Base-by-base conservation (phyloP, 1,140 invertebrate species). In the Anadara kagoshimensis region DNA sequence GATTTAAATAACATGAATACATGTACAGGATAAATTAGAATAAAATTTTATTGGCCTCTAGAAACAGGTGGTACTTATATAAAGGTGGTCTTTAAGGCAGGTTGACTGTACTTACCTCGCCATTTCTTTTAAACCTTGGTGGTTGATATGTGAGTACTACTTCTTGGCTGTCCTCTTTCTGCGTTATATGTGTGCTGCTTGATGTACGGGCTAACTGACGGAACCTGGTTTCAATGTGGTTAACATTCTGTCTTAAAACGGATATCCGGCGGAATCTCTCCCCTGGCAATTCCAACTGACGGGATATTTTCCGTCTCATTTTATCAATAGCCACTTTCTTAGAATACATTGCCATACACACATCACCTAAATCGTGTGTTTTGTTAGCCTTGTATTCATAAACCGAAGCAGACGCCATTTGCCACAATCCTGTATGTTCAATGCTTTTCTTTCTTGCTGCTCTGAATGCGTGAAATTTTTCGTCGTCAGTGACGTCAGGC, bases 291-390 rank as follows among this genome's bases (percentile, higher is more conserved):
- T 80, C 72, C 10, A 82, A 29, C 47, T 69, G 67, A 14, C 20
- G 26, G 26, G 79, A 66, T 7, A 82, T 79, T 53, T 71, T 75
- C 47, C 78, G 18, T 57, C 64, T 58, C 65, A 78, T 74, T n/a
- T 66, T 69, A 49, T 66, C 68, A 16, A 74, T 53, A 29, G 72
- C 67, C 7, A 69, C 58, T 14, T 74, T 57, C 56, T 68, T 74
- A 36, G 67, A 54, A n/a, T 59, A n/a, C 11, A 75, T 12, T 44
- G 73, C 73, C 73, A 75, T 75, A 14, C 67, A 54, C 5, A 70
- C n/a, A 26, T 75, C 73, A 3, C 61, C 68, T 1, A 75, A 22
- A 56, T 53, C 59, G 11, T 66, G 49, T 18, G 45, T 44, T 58
- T 56, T 67, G 1, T 26, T 22, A 10, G 73, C 73, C 24, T 62